Percentiles rank a stretch among this genome's conserved stretches.
Conservation (phyloP, 53 echinoderm and acorn worm genomes). For the Zoroaster sp. region DNA sequence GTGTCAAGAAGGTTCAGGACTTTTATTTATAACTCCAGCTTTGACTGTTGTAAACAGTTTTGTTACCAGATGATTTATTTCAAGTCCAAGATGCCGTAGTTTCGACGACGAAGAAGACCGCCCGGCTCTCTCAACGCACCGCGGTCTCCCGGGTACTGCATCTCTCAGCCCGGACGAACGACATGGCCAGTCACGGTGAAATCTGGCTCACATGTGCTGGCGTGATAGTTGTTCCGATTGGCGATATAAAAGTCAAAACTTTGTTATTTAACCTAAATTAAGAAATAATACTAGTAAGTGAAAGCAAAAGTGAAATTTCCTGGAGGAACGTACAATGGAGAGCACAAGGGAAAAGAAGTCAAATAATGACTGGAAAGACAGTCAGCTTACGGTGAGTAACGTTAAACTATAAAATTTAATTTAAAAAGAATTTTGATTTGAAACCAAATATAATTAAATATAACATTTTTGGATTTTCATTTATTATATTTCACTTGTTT, state of each 20-base stretch:
- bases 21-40: background rate
- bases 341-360: background rate
- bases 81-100: background rate
- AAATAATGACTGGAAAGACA: constrained; percentile 80
- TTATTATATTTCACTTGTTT: too few relatives aligned
- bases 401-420: too few relatives aligned
- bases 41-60: background rate
- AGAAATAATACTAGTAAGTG: background rate
- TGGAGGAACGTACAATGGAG: background rate
- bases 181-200: constrained; percentile 43
- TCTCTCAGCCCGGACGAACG: constrained; percentile 17
- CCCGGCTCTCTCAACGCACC: background rate
- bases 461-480: too few relatives aligned
- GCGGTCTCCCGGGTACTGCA: constrained; percentile 21
- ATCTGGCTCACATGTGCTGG: background rate
- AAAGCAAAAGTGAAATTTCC: background rate
- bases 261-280: background rate
- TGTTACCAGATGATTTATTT: background rate
- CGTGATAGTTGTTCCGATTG: constrained; percentile 10
- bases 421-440: too few relatives aligned
- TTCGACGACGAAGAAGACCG: too few relatives aligned
- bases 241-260: constrained; percentile 2
- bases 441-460: too few relatives aligned
- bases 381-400: constrained; percentile 77
- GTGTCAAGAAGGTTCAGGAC: background rate